Evolutionary conservation across 2,888 invertebrate species (phyloP).

Genomic region (Agrochola macilenta): DNA sequence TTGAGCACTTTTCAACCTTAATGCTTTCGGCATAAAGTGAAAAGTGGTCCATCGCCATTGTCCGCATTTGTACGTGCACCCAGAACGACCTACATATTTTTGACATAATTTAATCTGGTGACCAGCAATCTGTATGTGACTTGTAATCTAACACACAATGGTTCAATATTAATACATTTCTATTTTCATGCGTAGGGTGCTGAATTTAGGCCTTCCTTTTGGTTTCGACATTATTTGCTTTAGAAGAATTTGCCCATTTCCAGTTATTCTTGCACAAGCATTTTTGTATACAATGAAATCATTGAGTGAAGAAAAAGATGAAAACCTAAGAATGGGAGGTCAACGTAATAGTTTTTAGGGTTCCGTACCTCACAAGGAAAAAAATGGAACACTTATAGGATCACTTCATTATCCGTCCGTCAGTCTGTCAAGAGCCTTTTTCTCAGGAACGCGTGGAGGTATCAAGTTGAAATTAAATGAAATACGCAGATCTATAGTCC

Average conservation of each 20-base stretch:
- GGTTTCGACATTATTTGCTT: neutral
- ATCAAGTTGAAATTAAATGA: no score
- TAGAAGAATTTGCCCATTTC: neutral
- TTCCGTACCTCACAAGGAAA: no score
- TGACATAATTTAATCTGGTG: neutral
- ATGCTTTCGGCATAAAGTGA: no score
- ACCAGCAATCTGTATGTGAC: neutral
- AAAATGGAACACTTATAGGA: no score
- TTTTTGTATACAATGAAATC: neutral
- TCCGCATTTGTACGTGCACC: neutral
- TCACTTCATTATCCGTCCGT: no score
- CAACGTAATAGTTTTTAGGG: neutral
- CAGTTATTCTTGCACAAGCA: neutral
- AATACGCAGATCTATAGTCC: no score
- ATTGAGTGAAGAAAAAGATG: neutral
- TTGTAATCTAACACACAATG: constrained; percentile 8
- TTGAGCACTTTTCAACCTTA: no score
- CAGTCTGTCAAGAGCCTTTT: no score
- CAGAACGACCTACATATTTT: neutral
- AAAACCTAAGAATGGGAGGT: neutral
- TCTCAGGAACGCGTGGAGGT: no score
- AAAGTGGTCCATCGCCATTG: neutral
- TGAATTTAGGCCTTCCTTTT: neutral
- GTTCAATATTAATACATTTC: neutral
- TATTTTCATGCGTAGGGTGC: neutral